Percentiles rank a stretch among this genome's conserved stretches.
Conservation (phyloP, 1,140 invertebrate genomes). For the Procambarus virginalis region DNA sequence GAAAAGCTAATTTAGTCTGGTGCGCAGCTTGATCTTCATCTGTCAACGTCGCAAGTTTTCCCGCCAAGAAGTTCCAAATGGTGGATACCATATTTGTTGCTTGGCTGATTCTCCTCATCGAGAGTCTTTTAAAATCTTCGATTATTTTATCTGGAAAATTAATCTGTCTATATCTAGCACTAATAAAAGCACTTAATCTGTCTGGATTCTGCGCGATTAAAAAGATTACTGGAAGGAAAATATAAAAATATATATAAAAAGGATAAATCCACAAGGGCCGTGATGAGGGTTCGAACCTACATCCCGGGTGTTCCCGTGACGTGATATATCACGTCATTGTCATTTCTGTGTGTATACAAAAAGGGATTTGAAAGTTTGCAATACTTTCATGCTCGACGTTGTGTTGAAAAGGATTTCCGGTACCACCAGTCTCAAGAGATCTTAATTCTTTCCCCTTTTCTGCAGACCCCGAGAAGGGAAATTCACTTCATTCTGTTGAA, state of each 20-base stretch:
- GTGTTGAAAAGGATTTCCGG: slow-evolving; percentile 17
- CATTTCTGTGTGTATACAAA: neutral
- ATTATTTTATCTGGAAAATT: neutral
- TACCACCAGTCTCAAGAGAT: neutral
- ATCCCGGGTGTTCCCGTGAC: no score
- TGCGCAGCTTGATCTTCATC: slow-evolving; percentile 55
- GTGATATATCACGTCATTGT: no score
- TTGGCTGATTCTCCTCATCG: slow-evolving; percentile 57
- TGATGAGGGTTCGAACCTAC: no score
- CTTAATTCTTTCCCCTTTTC: neutral
- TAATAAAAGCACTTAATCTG: slow-evolving; percentile 1
- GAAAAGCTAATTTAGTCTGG: slow-evolving; percentile 62
- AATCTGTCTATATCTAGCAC: no score
- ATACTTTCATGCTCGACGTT: slow-evolving; percentile 33
- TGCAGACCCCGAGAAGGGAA: neutral
- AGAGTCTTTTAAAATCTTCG: neutral
- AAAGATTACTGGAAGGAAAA: neutral
- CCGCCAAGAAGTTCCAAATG: slow-evolving; percentile 54
- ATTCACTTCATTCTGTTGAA: neutral
- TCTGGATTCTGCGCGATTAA: neutral
- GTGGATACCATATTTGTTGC: slow-evolving; percentile 60
- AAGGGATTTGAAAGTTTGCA: neutral
- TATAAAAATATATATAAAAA: neutral
- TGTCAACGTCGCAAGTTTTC: slow-evolving; percentile 67
- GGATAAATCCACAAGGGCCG: no score